A percentile compares a stretch with the other conserved stretches of the same genome.
Evolutionary conservation across 2,888 invertebrate genomes (phyloP).

Genomic region (Yponomeuta plumbellus): DNA sequence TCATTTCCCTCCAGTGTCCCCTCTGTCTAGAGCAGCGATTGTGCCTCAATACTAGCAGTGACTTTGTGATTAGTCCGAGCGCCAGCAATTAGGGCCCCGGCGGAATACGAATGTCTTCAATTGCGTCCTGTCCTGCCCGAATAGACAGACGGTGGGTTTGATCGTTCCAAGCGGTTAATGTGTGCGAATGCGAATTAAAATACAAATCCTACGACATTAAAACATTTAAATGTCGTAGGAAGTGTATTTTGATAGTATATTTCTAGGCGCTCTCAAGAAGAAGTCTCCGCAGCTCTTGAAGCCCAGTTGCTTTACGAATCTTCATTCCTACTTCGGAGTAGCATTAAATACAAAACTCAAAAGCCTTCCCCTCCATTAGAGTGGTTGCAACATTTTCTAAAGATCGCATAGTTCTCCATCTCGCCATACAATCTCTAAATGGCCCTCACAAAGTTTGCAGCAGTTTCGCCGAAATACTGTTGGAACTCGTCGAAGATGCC

Average conservation of each 20-base stretch:
- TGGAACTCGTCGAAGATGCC: too few relatives aligned
- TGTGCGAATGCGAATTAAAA: too few relatives aligned
- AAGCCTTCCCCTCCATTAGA: neutral
- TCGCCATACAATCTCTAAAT: neutral
- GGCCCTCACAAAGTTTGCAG: neutral
- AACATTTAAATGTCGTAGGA: too few relatives aligned
- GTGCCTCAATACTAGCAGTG: neutral
- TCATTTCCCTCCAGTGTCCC: too few relatives aligned
- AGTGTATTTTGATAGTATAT: too few relatives aligned
- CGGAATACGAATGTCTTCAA: constrained; percentile 13
- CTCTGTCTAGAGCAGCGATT: too few relatives aligned
- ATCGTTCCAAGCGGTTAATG: neutral
- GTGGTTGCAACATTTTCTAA: neutral
- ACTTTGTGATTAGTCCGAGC: constrained; percentile 10
- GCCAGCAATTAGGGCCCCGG: constrained; percentile 9
- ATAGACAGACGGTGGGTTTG: neutral
- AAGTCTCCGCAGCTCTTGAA: neutral
- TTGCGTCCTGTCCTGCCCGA: neutral
- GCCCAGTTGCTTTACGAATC: neutral
- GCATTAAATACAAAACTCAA: neutral
- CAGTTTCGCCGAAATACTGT: neutral
- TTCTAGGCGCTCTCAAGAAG: too few relatives aligned
- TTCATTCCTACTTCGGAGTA: neutral
- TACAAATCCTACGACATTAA: too few relatives aligned
- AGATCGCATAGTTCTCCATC: neutral